phyloP scores from a whole-genome alignment of 2,797 vertebrate species.

The Mastacembelus armatus region DNA sequence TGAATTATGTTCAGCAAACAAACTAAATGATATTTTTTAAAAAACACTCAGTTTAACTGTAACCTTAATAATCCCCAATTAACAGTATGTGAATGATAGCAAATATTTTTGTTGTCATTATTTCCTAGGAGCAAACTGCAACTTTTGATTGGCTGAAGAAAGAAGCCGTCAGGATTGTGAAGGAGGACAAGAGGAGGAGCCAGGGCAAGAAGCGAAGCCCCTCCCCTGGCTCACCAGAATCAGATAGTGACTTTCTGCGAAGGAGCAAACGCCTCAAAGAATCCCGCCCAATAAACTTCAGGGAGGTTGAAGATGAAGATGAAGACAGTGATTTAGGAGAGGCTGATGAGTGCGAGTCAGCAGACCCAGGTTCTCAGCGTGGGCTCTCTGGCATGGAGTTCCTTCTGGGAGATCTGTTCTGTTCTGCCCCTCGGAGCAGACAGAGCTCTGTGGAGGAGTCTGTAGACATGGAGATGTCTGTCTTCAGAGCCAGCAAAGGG shows the following conservation, averaged over 20 bases:
- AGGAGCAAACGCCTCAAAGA: slow-evolving; percentile 74
- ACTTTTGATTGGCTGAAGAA: slow-evolving; percentile 80
- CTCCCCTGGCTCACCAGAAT: slow-evolving; percentile 57
- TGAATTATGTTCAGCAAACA: background rate
- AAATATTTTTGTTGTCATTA: background rate
- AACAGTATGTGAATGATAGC: background rate
- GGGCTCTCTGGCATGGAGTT: slow-evolving; percentile 82
- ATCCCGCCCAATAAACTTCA: slow-evolving; percentile 59
- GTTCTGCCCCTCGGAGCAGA: slow-evolving; percentile 50
- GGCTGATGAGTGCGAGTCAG: slow-evolving; percentile 27
- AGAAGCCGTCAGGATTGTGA: slow-evolving; percentile 76
- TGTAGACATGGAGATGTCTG: slow-evolving; percentile 79
- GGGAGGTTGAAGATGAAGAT: slow-evolving; percentile 20
- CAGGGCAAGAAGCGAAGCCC: slow-evolving; percentile 51
- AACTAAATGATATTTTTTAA: background rate
- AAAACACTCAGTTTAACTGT: background rate
- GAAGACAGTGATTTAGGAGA: slow-evolving; percentile 53
- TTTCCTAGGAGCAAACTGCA: slow-evolving; percentile 69
- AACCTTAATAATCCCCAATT: accelerated
- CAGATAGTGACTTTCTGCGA: slow-evolving; percentile 52
- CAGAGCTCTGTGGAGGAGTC: slow-evolving; percentile 79
- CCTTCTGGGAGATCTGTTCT: slow-evolving; percentile 82
- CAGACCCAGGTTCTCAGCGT: slow-evolving; percentile 50
- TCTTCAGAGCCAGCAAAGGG: slow-evolving; percentile 79
- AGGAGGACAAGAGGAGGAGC: slow-evolving; percentile 50